phyloP scores from a whole-genome alignment of 2,888 invertebrate species.

The Yponomeuta evonymella region DNA sequence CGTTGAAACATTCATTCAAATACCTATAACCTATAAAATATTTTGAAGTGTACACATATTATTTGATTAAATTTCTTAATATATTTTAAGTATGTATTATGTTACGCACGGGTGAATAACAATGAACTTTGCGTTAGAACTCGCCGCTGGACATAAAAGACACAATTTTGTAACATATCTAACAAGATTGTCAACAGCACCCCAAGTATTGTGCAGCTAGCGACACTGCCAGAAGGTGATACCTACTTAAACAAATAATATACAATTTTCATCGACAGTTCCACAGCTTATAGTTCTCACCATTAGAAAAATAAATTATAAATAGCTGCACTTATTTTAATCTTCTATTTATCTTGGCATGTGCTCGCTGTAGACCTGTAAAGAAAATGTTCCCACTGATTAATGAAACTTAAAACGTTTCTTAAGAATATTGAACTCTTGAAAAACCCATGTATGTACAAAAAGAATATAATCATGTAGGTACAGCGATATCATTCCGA shows the following conservation, averaged over 20 bases:
- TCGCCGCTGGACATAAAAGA: conserved; percentile 49
- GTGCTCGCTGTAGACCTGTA: conserved; percentile 72
- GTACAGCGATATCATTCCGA: no score
- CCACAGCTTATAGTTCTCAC: conserved; percentile 74
- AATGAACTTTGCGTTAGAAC: conserved; percentile 47
- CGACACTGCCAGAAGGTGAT: conserved; percentile 48
- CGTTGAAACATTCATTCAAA: background rate
- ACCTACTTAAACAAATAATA: conserved; percentile 47
- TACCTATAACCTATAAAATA: background rate
- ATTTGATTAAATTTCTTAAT: conserved; percentile 4
- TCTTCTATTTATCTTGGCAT: conserved; percentile 72
- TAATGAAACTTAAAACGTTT: background rate
- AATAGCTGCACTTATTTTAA: conserved; percentile 64
- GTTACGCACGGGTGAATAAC: conserved; percentile 43
- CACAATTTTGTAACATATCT: conserved; percentile 48
- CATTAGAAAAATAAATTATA: conserved; percentile 75
- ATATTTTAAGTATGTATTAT: conserved; percentile 1
- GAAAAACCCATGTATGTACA: no score
- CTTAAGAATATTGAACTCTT: no score
- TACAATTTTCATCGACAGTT: conserved; percentile 63
- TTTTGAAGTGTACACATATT: conserved; percentile 7
- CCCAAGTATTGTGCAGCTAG: conserved; percentile 59
- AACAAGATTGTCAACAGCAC: conserved; percentile 70
- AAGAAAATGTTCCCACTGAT: conserved; percentile 24
- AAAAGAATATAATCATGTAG: no score